Evolutionary conservation across 1,140 invertebrate genomes (phyloP).

Genomic region (Probaryconus sp.): DNA sequence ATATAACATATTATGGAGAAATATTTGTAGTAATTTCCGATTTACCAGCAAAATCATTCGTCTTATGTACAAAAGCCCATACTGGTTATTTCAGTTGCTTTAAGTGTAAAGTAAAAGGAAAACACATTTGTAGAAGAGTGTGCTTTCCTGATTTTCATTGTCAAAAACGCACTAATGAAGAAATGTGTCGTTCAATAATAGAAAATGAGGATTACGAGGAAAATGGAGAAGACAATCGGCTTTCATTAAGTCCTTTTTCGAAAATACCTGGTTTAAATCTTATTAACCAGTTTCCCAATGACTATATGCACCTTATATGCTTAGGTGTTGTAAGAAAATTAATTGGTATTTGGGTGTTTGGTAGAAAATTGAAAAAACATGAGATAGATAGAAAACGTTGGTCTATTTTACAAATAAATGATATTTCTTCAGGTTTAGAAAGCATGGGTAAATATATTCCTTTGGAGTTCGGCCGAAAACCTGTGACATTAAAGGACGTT

Average conservation of each 20-base stretch:
- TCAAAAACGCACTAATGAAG: constrained; percentile 26
- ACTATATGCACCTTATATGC: constrained; percentile 64
- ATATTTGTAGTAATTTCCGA: constrained; percentile 65
- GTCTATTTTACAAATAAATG: background rate
- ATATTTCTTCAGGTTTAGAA: background rate
- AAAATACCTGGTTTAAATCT: constrained; percentile 47
- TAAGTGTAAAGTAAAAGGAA: constrained; percentile 66
- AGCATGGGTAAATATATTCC: constrained; percentile 3
- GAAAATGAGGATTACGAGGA: constrained; percentile 1
- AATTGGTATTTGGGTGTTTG: constrained; percentile 45
- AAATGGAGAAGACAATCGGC: constrained; percentile 13
- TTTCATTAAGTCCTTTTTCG: constrained; percentile 23
- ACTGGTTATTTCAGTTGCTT: constrained; percentile 59
- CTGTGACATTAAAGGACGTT: background rate
- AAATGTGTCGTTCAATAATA: constrained; percentile 8
- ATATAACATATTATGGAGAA: constrained; percentile 36
- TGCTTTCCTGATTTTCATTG: constrained; percentile 56
- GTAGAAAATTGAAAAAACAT: background rate
- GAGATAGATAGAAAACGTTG: constrained; percentile 5
- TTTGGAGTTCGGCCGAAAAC: constrained; percentile 5
- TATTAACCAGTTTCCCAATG: constrained; percentile 50
- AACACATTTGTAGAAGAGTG: constrained; percentile 33
- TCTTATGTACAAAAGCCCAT: constrained; percentile 45
- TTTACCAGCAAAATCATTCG: constrained; percentile 54
- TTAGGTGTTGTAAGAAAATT: constrained; percentile 62